Conservation (phyloP, 2,888 invertebrate species). For the Limnephilus marmoratus region DNA sequence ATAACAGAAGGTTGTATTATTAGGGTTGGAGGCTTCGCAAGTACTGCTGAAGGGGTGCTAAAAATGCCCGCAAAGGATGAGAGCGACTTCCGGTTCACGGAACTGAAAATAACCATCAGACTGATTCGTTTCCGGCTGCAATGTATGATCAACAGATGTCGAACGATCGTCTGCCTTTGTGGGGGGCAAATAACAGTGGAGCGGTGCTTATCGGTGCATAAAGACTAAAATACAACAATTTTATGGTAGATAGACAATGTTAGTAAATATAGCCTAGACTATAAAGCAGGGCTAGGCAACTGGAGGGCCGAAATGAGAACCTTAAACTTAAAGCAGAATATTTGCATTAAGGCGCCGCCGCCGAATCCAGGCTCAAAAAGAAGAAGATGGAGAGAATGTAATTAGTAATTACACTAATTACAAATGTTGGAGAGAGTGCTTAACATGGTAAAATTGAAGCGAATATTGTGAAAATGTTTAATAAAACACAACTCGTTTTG, state of each 20-base stretch:
- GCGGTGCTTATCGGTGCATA: neutral
- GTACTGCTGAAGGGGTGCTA: neutral
- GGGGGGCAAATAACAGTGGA: neutral
- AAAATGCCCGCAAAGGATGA: conserved; percentile 37
- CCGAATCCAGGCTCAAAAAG: too few species aligned
- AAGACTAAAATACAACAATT: neutral
- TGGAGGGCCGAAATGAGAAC: too few species aligned
- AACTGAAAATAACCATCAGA: neutral
- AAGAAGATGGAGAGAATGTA: too few species aligned
- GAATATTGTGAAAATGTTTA: too few species aligned
- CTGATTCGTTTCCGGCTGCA: neutral
- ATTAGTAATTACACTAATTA: too few species aligned
- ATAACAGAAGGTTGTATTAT: neutral
- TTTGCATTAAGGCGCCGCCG: too few species aligned
- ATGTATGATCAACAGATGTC: conserved; percentile 15
- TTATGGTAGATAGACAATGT: neutral
- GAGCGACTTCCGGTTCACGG: conserved; percentile 20
- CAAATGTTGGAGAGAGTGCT: too few species aligned
- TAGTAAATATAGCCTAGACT: too few species aligned
- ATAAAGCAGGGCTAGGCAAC: too few species aligned
- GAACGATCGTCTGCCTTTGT: neutral
- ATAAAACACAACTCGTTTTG: too few species aligned
- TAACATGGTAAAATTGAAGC: too few species aligned
- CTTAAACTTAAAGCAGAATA: too few species aligned
- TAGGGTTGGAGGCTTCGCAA: neutral